Evolutionary conservation across 2,797 vertebrate species (phyloP).

Genomic region (Acipenser ruthenus): DNA sequence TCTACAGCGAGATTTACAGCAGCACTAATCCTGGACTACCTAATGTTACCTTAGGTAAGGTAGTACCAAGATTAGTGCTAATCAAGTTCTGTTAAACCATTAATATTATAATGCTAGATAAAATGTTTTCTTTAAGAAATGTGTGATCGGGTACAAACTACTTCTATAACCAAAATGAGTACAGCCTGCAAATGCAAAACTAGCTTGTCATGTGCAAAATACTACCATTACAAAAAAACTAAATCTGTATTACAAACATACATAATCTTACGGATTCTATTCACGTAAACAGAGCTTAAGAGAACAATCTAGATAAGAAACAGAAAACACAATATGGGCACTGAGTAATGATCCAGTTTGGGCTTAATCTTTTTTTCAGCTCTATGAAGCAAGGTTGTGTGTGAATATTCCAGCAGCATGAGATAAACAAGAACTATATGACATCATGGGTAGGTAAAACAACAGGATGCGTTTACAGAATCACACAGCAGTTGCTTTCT

Average conservation of each 20-base stretch:
- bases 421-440: slow-evolving; percentile 62
- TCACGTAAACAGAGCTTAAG: slow-evolving; percentile 43
- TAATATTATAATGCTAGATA: background rate
- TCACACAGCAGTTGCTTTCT: slow-evolving; percentile 97
- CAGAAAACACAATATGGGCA: background rate
- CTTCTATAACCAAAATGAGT: background rate
- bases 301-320: slow-evolving; percentile 23
- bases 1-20: too few species aligned
- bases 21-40: too few species aligned
- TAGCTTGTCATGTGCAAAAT: slow-evolving; percentile 21
- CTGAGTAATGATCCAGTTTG: slow-evolving; percentile 47
- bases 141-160: background rate
- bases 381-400: slow-evolving; percentile 52
- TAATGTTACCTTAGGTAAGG: too few species aligned
- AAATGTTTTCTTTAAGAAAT: background rate
- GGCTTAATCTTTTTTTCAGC: slow-evolving; percentile 37
- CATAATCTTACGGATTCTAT: slow-evolving; percentile 15
- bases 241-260: slow-evolving; percentile 31
- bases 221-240: slow-evolving; percentile 27
- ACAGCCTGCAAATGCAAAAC: slow-evolving; percentile 18
- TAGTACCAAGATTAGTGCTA: too few species aligned
- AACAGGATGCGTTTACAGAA: slow-evolving; percentile 74
- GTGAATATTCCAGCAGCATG: slow-evolving; percentile 64
- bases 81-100: background rate
- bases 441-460: slow-evolving; percentile 49